phyloP scores from a whole-genome alignment of 2,113 vertebrate genomes.

The Shinisaurus crocodilurus region DNA sequence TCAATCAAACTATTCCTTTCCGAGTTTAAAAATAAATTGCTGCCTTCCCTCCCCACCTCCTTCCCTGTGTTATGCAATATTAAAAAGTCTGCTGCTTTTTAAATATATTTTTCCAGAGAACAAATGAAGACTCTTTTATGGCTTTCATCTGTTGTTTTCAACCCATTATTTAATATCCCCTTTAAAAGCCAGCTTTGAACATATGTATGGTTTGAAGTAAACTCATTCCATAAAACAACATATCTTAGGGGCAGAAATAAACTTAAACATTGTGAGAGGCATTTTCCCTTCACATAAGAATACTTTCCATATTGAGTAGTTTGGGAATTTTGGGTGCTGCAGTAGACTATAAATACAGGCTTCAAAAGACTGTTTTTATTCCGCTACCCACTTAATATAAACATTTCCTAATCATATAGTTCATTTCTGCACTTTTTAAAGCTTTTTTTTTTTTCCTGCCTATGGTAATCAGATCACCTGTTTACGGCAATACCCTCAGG shows the following conservation, averaged over 20 bases:
- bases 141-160: slow-evolving; percentile 39
- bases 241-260: slow-evolving; percentile 6
- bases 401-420: background rate
- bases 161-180: slow-evolving; percentile 25
- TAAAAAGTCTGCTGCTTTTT: background rate
- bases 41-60: slow-evolving; percentile 8
- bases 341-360: slow-evolving; percentile 21
- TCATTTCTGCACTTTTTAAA: background rate
- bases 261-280: background rate
- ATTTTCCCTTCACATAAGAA: background rate
- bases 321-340: slow-evolving; percentile 37
- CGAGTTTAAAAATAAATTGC: slow-evolving; percentile 47
- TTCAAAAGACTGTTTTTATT: slow-evolving; percentile 29
- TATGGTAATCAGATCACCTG: slow-evolving; percentile 17
- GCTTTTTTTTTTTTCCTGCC: slow-evolving; percentile 18
- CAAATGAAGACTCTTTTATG: background rate
- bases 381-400: background rate
- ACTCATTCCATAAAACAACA: slow-evolving; percentile 22
- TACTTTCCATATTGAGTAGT: slow-evolving; percentile 14
- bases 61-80: background rate
- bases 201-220: slow-evolving; percentile 24
- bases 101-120: slow-evolving; percentile 43
- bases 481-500: background rate
- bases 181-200: slow-evolving; percentile 35
- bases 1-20: slow-evolving; percentile 52